phyloP scores from a whole-genome alignment of 2,888 invertebrate species.

The Drosophila imparisetae region DNA sequence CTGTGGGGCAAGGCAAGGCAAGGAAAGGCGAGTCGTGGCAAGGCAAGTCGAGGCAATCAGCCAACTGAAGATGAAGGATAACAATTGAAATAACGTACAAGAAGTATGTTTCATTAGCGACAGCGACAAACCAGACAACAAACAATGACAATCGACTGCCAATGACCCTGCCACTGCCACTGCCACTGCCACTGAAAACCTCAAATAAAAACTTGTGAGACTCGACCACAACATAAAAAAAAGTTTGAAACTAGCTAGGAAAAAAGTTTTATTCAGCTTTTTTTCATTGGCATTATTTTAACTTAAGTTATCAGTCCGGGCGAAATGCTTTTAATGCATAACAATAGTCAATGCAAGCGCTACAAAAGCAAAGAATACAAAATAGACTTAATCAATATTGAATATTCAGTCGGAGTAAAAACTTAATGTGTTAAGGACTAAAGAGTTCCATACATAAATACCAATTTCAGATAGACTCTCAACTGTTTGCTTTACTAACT shows the following conservation, averaged over 20 bases:
- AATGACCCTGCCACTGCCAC: slow-evolving; percentile 50
- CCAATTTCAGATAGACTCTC: too few relatives aligned
- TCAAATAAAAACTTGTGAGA: slow-evolving; percentile 48
- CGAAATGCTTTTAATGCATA: background rate
- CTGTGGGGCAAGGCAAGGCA: slow-evolving; percentile 13
- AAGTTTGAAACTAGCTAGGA: slow-evolving; percentile 2
- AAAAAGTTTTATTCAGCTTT: background rate
- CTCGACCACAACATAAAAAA: slow-evolving; percentile 7
- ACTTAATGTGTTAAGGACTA: background rate
- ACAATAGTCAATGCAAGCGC: background rate
- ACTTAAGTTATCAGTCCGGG: background rate
- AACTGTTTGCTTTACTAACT: background rate
- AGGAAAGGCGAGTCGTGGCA: background rate
- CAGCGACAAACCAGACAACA: slow-evolving; percentile 62
- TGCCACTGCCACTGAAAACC: slow-evolving; percentile 16
- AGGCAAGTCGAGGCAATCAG: slow-evolving; percentile 24
- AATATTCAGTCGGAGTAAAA: background rate
- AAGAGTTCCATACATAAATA: background rate
- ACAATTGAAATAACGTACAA: slow-evolving; percentile 71
- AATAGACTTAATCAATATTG: background rate
- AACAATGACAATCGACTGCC: slow-evolving; percentile 58
- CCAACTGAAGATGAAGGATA: slow-evolving; percentile 47
- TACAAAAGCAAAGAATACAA: background rate
- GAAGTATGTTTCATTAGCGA: slow-evolving; percentile 76
- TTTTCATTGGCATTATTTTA: background rate